Evolutionary conservation across 2,797 vertebrate genomes (phyloP), one percentile per base, ranked within the genome.

Genomic region (Coracias cyanogaster): DNA sequence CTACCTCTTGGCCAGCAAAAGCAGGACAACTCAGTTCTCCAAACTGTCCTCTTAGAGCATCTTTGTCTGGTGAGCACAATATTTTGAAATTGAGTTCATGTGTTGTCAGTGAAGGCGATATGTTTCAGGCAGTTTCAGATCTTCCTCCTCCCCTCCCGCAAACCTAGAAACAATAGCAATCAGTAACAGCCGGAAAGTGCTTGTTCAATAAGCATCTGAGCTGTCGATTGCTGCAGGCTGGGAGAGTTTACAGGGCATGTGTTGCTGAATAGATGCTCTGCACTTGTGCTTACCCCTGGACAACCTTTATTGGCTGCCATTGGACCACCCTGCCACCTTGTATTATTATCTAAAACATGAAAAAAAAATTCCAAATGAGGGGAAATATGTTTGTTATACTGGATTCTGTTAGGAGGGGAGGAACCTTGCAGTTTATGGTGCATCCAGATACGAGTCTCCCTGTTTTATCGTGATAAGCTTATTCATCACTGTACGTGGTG

Each of bases 21-120:
- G 96, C 94, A 97, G 97, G 67, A 98, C 88, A 82, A 97, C 67
- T 8, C 89, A 95, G 21, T 96, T 98, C 10, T 93, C 98, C 33
- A 97, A 95, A 6, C 98, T 97, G 98, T 80, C 97, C 70, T 87
- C 97, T 97, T 84, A 86, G 95, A 67, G 83, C 91, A 29, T 96
- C 97, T 96, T 97, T 98, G 25, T 94, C 97, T 28, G 98, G 99
- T 99, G 90, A 97, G 90, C 25, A 17, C 14, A 3, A 9, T 33
- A 2, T 7, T 35, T 33, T 35, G 57, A 76, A 46, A 29, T 1
- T 41, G 28, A 72, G 58, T 18, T 88, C 20, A 15, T 0, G 1
- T 14, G 49, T 72, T 2, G 2, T 62, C 21, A 29, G 2, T 3
- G n/a, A 60, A 61, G 28, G 39, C 18, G 46, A 57, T 31, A 37